These are phyloP conservation scores for Mayetiola destructor DNA, from an alignment of 2,888 invertebrate species.

Conservation along the genomic window DNA sequence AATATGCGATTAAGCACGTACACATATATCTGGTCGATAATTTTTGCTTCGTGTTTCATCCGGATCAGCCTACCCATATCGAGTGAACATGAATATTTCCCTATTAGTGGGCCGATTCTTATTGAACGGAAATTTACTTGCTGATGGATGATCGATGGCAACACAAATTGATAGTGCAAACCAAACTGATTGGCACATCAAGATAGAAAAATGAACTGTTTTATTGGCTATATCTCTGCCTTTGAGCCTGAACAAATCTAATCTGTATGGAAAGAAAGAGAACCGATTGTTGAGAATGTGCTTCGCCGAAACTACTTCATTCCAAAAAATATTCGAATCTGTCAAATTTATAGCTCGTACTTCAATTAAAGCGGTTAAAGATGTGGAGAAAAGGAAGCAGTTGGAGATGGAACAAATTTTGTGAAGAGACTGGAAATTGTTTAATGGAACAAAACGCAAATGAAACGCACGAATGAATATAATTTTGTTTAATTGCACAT, in stretches of 20 bases:
- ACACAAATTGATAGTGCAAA: background rate
- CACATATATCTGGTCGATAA: background rate
- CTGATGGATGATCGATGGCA: background rate
- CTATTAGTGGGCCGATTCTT: background rate
- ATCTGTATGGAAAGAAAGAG: background rate
- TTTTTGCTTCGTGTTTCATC: background rate
- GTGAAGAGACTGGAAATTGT: too few species aligned
- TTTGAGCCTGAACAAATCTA: too few species aligned
- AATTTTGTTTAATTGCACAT: too few species aligned
- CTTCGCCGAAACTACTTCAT: background rate
- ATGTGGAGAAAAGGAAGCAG: too few species aligned
- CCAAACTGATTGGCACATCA: background rate
- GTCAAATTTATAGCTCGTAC: background rate
- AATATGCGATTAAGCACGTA: conserved; percentile 10
- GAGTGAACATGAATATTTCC: background rate
- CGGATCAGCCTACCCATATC: background rate
- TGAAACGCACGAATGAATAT: conserved; percentile 9
- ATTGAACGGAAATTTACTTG: background rate
- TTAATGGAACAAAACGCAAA: conserved; percentile 1
- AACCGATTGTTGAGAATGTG: background rate
- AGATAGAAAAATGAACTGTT: too few species aligned
- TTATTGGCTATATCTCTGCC: too few species aligned
- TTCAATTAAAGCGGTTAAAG: too few species aligned
- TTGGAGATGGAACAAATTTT: too few species aligned
- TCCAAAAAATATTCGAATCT: background rate